Evolutionary conservation across 23 tunicate genomes (phyloP).

Genomic region (Styela clava): DNA sequence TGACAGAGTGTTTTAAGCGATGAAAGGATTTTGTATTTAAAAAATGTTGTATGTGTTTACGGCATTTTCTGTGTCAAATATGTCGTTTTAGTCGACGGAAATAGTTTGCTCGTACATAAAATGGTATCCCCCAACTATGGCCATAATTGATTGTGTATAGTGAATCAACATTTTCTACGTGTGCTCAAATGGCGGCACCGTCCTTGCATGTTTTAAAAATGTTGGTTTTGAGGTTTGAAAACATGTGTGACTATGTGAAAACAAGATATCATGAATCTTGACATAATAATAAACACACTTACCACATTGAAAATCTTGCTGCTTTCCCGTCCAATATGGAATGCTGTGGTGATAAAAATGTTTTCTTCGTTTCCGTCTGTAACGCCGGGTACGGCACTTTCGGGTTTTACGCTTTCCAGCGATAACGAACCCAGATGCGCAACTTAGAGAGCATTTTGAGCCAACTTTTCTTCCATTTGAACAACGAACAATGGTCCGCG

Average conservation of each 20-base stretch:
- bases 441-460: constrained; percentile 6
- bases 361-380: neutral
- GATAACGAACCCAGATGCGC: constrained; percentile 1
- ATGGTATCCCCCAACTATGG: no score
- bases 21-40: no score
- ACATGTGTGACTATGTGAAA: neutral
- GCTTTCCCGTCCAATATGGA: constrained; percentile 9
- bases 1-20: no score
- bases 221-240: neutral
- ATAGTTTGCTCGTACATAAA: no score
- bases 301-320: constrained; percentile 6
- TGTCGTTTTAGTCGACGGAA: no score
- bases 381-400: neutral
- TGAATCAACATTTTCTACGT: no score
- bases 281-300: neutral
- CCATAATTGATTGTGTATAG: no score
- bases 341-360: neutral
- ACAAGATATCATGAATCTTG: neutral
- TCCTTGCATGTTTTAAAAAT: neutral
- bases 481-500: constrained; percentile 1
- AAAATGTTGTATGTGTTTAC: no score
- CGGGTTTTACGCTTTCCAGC: neutral
- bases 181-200: neutral
- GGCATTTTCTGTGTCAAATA: no score
- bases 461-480: neutral